Conservation (phyloP, 2,113 vertebrate species). For the Esox niger region DNA sequence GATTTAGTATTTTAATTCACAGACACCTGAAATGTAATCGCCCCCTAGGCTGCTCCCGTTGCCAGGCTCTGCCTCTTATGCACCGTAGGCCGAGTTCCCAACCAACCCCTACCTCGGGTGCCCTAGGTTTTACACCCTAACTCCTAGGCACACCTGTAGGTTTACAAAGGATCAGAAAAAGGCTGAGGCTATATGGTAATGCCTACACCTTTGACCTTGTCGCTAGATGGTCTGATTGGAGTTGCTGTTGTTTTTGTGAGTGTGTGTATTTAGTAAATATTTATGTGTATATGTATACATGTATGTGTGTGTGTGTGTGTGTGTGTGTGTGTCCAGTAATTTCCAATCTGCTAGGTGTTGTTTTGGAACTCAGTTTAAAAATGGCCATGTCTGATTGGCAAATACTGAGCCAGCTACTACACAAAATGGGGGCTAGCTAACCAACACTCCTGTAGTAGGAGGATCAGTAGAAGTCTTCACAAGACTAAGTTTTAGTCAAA, state of each 20-base stretch:
- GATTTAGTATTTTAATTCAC: conserved; percentile 42
- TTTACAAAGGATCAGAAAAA: too few species aligned
- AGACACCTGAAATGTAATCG: conserved; percentile 67
- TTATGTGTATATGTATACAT: too few species aligned
- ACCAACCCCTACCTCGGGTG: conserved; percentile 13
- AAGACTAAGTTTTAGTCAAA: conserved; percentile 56
- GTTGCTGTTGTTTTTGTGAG: too few species aligned
- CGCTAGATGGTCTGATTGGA: background rate
- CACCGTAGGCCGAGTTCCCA: conserved; percentile 46
- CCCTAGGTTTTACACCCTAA: too few species aligned
- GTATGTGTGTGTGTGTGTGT: too few species aligned
- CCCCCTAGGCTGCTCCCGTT: conserved; percentile 63
- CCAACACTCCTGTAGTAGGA: conserved; percentile 48
- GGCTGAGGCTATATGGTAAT: too few species aligned
- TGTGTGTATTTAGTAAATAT: too few species aligned
- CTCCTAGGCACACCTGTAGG: too few species aligned
- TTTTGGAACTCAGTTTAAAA: conserved; percentile 38
- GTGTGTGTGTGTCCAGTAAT: too few species aligned
- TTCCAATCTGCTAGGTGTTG: background rate
- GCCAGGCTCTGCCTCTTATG: conserved; percentile 59
- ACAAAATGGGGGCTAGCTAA: conserved; percentile 44
- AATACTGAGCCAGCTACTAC: conserved; percentile 53
- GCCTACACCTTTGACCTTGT: too few species aligned
- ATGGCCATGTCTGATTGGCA: conserved; percentile 53
- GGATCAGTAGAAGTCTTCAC: conserved; percentile 46